Percentiles rank a stretch among this genome's conserved stretches.
These are phyloP conservation scores for Cyaniris semiargus DNA, from an alignment of 2,888 invertebrate species.

Conservation along the genomic window DNA sequence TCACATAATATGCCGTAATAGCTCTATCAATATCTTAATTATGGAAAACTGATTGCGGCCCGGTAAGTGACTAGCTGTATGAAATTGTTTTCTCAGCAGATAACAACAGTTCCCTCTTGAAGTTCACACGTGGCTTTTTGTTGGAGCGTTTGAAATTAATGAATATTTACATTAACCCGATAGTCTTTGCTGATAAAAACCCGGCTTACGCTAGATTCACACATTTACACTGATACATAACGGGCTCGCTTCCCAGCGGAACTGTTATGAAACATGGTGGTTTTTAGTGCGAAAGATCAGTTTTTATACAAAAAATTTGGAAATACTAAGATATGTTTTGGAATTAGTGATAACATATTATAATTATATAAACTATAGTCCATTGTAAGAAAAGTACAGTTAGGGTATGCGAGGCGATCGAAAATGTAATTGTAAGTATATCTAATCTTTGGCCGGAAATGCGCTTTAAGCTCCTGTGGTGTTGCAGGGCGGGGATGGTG, in stretches of 20 bases:
- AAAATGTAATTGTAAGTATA: no score
- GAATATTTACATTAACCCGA: conserved; percentile 34
- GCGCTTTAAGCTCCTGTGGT: no score
- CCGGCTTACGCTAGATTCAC: conserved; percentile 26
- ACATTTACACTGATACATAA: conserved; percentile 22
- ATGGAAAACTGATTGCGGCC: conserved; percentile 32
- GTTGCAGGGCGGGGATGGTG: no score
- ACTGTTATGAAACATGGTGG: background rate
- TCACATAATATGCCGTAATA: conserved; percentile 22
- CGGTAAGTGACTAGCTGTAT: conserved; percentile 31
- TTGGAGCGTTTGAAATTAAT: conserved; percentile 31
- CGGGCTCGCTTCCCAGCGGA: conserved; percentile 17
- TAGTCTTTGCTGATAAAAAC: conserved; percentile 30
- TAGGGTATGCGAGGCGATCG: no score
- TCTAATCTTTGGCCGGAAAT: no score
- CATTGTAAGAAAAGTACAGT: no score
- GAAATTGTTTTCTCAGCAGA: conserved; percentile 33
- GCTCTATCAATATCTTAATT: conserved; percentile 32
- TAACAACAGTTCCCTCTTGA: conserved; percentile 28
- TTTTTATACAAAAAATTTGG: background rate
- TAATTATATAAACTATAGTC: no score
- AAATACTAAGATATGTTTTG: background rate
- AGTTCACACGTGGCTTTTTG: conserved; percentile 33
- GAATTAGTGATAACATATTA: background rate
- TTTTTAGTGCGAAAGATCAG: background rate